A percentile compares a stretch with the other conserved stretches of the same genome.
Conservation (phyloP, 1,140 invertebrate genomes). For the Drosophila leontia region DNA sequence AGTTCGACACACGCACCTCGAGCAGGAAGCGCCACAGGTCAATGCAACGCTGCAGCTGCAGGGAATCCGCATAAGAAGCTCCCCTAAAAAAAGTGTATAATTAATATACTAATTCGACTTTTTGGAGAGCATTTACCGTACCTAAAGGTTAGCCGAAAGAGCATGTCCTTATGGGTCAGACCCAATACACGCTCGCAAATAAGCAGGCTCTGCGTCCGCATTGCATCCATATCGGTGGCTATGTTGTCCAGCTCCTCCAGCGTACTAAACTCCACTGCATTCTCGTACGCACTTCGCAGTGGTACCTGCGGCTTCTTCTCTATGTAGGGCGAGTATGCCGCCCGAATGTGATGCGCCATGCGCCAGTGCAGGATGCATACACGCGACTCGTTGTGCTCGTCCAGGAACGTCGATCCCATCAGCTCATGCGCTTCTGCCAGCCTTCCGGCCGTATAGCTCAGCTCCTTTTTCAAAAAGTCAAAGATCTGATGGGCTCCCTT, state of each 20-base stretch:
- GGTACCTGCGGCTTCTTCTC: constrained; percentile 87
- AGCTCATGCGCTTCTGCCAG: constrained; percentile 94
- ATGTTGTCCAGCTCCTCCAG: constrained; percentile 90
- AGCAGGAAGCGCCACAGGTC: constrained; percentile 93
- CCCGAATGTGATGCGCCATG: constrained; percentile 87
- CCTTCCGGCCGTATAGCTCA: constrained; percentile 88
- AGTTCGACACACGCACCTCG: constrained; percentile 91
- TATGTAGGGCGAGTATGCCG: constrained; percentile 74
- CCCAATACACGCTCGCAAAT: constrained; percentile 94
- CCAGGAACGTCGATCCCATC: constrained; percentile 90
- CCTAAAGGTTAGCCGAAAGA: constrained; percentile 89
- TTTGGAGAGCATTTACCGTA: neutral
- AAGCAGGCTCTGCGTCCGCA: constrained; percentile 93
- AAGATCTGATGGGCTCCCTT: constrained; percentile 94
- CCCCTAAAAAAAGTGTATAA: constrained; percentile 86
- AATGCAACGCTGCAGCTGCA: constrained; percentile 93
- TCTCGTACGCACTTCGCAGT: constrained; percentile 87
- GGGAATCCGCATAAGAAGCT: constrained; percentile 93
- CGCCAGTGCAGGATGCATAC: constrained; percentile 89
- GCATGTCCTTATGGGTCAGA: constrained; percentile 92
- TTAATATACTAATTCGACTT: neutral
- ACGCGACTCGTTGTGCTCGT: constrained; percentile 91
- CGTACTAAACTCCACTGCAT: constrained; percentile 90
- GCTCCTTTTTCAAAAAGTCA: constrained; percentile 89
- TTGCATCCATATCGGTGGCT: constrained; percentile 90